phyloP scores from a whole-genome alignment of 2,113 vertebrate genomes.

The Baryphthengus martii region DNA sequence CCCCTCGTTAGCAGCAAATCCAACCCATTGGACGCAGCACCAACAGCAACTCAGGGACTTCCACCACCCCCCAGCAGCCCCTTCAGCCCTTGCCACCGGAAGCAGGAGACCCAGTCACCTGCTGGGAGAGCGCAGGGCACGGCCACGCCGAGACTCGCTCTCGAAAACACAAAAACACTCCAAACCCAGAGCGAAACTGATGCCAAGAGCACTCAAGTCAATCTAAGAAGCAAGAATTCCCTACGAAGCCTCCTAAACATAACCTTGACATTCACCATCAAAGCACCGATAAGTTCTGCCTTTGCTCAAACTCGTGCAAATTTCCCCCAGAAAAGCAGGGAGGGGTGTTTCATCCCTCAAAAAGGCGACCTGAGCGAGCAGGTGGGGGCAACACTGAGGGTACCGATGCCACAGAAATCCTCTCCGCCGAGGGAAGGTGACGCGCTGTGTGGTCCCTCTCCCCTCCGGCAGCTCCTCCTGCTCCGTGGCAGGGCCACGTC shows the following conservation, averaged over 20 bases:
- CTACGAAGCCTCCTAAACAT: rapidly evolving
- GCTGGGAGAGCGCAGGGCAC: rapidly evolving
- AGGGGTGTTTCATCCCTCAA: not conserved
- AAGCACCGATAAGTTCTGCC: rapidly evolving
- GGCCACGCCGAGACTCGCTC: rapidly evolving
- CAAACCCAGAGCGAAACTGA: not conserved
- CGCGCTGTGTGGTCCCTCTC: rapidly evolving
- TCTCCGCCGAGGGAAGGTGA: not conserved
- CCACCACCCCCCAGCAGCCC: rapidly evolving
- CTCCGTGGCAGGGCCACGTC: not conserved
- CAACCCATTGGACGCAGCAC: rapidly evolving
- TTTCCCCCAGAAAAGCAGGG: not conserved
- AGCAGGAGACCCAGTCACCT: rapidly evolving
- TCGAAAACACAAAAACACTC: rapidly evolving
- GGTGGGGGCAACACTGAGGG: not conserved
- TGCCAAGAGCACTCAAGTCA: not conserved
- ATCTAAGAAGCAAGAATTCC: rapidly evolving
- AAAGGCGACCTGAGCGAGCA: too few relatives aligned
- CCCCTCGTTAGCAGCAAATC: rapidly evolving
- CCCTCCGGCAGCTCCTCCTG: not conserved
- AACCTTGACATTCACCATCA: too few relatives aligned
- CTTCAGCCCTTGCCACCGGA: rapidly evolving
- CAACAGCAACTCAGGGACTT: rapidly evolving
- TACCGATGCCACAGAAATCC: rapidly evolving
- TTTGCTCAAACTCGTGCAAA: not conserved